These are phyloP conservation scores for Silvanus unidentatus DNA, from an alignment of 2,888 invertebrate genomes.

Conservation along the genomic window DNA sequence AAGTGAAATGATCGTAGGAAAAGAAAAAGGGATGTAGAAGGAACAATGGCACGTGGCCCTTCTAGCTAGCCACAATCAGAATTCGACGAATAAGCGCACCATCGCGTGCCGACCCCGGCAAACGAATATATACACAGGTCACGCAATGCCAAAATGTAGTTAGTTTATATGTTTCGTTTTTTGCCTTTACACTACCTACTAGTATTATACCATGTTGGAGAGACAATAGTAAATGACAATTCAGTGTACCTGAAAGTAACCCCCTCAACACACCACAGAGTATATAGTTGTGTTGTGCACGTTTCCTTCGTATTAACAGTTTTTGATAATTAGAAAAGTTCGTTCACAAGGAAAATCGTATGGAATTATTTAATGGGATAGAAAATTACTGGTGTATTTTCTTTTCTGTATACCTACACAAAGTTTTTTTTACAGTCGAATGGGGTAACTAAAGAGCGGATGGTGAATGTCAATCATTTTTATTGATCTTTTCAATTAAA, in stretches of 20 bases:
- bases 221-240: conserved; percentile 28
- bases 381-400: no score
- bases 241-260: conserved; percentile 5
- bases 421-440: no score
- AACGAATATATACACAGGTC: conserved; percentile 39
- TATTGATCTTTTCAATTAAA: no score
- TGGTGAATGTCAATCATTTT: no score
- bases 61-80: conserved; percentile 35
- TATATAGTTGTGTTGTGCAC: no score
- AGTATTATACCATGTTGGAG: conserved; percentile 10
- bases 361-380: no score
- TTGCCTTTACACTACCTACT: background rate
- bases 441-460: no score
- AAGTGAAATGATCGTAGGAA: conserved; percentile 6
- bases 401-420: no score
- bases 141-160: conserved; percentile 41
- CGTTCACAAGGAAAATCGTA: no score
- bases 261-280: background rate
- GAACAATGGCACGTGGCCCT: conserved; percentile 40
- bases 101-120: conserved; percentile 38
- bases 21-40: conserved; percentile 16
- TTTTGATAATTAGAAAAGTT: no score
- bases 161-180: conserved; percentile 25
- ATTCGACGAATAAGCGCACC: conserved; percentile 39
- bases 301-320: no score